phyloP scores from a whole-genome alignment of 1,140 invertebrate species.

The Sogatella furcifera region DNA sequence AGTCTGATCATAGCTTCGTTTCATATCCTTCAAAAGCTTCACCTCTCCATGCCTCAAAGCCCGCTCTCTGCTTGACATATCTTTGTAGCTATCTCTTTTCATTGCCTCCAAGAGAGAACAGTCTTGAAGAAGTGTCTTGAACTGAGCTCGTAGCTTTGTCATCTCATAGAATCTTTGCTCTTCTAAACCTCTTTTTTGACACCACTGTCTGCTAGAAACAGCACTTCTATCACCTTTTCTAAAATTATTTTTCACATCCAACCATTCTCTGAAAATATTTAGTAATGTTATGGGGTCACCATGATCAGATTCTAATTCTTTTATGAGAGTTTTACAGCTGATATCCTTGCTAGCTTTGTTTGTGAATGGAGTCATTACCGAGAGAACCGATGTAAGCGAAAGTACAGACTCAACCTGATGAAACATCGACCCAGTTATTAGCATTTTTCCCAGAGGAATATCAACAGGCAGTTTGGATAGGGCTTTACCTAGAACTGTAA shows the following conservation, averaged over 20 bases:
- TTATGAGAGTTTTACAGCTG: slow-evolving; percentile 70
- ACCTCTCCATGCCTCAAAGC: slow-evolving; percentile 74
- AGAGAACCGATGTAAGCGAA: slow-evolving; percentile 81
- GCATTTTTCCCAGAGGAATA: slow-evolving; percentile 90
- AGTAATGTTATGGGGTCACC: slow-evolving; percentile 91
- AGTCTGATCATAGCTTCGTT: slow-evolving; percentile 51
- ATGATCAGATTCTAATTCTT: slow-evolving; percentile 79
- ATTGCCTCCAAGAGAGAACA: slow-evolving; percentile 52
- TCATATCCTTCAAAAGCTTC: slow-evolving; percentile 69
- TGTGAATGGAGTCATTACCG: slow-evolving; percentile 88
- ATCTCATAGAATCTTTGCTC: slow-evolving; percentile 96
- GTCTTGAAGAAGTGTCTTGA: slow-evolving; percentile 71
- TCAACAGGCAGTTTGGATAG: slow-evolving; percentile 87
- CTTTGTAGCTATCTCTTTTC: slow-evolving; percentile 34
- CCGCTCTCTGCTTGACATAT: slow-evolving; percentile 63
- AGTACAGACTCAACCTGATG: slow-evolving; percentile 85
- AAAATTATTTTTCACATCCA: slow-evolving; percentile 55
- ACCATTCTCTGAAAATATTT: slow-evolving; percentile 83
- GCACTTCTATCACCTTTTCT: slow-evolving; percentile 26
- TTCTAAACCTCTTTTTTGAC: slow-evolving; percentile 74
- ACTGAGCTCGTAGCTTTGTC: slow-evolving; percentile 83
- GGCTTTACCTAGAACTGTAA: slow-evolving; percentile 85
- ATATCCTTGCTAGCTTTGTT: slow-evolving; percentile 75
- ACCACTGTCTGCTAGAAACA: slow-evolving; percentile 64
- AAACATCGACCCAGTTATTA: slow-evolving; percentile 86